phyloP scores from a whole-genome alignment of 64 coral and sea anemone species.

The Stichodactyla mertensii region DNA sequence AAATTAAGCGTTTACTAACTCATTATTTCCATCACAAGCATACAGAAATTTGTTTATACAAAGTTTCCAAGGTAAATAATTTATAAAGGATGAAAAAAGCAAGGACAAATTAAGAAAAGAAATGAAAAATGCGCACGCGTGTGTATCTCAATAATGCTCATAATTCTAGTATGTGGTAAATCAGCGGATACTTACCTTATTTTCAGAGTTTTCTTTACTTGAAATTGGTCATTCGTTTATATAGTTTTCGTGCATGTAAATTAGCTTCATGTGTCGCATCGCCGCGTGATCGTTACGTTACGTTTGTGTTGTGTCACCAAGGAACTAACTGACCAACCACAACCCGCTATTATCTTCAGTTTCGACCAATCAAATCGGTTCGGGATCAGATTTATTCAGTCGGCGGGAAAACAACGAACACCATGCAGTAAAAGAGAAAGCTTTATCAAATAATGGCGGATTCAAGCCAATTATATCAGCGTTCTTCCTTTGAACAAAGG shows the following conservation, averaged over 20 bases:
- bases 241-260: neutral
- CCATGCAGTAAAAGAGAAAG: neutral
- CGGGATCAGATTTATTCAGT: neutral
- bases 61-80: no score
- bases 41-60: no score
- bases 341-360: neutral
- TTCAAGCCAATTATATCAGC: neutral
- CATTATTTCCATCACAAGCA: no score
- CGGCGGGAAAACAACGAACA: slow-evolving; percentile 18
- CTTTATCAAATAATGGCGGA: neutral
- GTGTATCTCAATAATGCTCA: no score
- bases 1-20: neutral
- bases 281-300: neutral
- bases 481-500: slow-evolving; percentile 58
- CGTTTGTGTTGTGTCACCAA: neutral
- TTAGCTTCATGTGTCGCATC: neutral
- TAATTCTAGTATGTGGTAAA: no score
- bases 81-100: no score
- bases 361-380: slow-evolving; percentile 1
- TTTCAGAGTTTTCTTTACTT: no score
- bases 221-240: neutral
- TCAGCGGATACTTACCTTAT: no score
- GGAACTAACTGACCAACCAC: neutral
- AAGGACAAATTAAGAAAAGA: no score
- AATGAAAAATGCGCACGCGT: no score